Evolutionary conservation across 1,140 invertebrate species (phyloP).

Genomic region (Euglossa dilemma): DNA sequence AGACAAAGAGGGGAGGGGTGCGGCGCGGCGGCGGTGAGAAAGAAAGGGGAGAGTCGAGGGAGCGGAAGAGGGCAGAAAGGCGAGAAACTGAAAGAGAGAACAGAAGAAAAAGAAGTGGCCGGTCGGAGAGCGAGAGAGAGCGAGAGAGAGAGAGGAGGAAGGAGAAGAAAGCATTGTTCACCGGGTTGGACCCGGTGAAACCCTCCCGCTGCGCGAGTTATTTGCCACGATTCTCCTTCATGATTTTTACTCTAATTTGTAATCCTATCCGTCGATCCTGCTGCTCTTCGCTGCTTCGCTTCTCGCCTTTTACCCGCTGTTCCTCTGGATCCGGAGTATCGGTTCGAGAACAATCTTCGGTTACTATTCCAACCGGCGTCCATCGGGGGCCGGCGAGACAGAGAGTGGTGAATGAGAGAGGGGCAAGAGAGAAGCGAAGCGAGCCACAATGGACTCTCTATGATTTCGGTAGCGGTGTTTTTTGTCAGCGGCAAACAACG

Average conservation of each 20-base stretch:
- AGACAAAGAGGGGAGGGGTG: no score
- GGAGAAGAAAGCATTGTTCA: conserved; percentile 70
- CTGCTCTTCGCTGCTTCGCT: conserved; percentile 2
- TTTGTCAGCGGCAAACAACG: conserved; percentile 69
- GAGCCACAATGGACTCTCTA: conserved; percentile 68
- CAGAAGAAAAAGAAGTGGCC: not conserved
- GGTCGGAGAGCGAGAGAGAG: not conserved
- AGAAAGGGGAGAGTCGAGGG: conserved; percentile 10
- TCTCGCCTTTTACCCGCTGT: conserved; percentile 14
- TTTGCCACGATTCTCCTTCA: conserved; percentile 79
- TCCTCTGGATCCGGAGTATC: conserved; percentile 35
- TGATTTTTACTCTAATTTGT: conserved; percentile 81
- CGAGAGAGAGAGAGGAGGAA: conserved; percentile 1
- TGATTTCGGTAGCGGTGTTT: conserved; percentile 77
- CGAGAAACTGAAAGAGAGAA: not conserved
- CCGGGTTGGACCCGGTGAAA: conserved; percentile 50
- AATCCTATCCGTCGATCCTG: conserved; percentile 67
- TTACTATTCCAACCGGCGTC: conserved; percentile 29
- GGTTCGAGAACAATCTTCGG: conserved; percentile 50
- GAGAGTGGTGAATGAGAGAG: not conserved
- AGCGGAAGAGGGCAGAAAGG: conserved; percentile 7
- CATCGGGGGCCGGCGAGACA: conserved; percentile 12
- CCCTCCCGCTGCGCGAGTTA: conserved; percentile 78
- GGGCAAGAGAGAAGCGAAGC: not conserved
- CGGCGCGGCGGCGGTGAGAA: not conserved